Conservation (phyloP, 2,888 invertebrate genomes). For the Heliconius ethilla region DNA sequence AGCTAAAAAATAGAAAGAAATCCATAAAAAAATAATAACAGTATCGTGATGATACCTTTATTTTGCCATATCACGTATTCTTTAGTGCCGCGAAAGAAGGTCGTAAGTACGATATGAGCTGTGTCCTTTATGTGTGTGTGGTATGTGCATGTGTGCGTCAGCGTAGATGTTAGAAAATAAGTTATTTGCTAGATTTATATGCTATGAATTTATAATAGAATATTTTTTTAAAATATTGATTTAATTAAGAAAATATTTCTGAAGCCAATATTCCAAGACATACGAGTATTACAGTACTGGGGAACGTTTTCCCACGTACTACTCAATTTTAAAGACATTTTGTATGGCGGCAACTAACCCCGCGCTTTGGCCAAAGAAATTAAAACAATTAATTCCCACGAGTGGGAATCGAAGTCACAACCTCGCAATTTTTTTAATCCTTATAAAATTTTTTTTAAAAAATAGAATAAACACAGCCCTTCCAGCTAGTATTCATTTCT, state of each 20-base stretch:
- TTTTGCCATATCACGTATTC: constrained; percentile 58
- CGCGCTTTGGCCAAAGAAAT: too few relatives aligned
- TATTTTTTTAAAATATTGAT: neutral
- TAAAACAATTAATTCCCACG: too few relatives aligned
- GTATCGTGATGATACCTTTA: constrained; percentile 39
- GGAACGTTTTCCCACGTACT: too few relatives aligned
- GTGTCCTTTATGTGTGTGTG: constrained; percentile 59
- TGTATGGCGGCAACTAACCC: too few relatives aligned
- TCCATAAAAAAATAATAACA: neutral
- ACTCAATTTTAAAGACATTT: too few relatives aligned
- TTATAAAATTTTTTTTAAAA: neutral
- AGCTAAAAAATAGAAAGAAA: neutral
- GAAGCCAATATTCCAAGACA: too few relatives aligned
- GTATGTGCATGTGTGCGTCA: constrained; percentile 54
- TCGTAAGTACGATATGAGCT: constrained; percentile 81
- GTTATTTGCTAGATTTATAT: constrained; percentile 37
- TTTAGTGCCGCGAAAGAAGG: constrained; percentile 67
- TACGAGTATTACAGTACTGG: too few relatives aligned
- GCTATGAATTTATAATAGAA: constrained; percentile 25
- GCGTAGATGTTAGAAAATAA: constrained; percentile 49
- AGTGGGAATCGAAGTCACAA: neutral
- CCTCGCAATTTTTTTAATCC: neutral
- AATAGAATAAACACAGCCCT: constrained; percentile 37
- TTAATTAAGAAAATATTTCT: too few relatives aligned
- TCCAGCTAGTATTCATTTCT: constrained; percentile 68